These are phyloP conservation scores for Echinops telfairi DNA, from an alignment of 2,113 vertebrate species.

Conservation along the genomic window DNA sequence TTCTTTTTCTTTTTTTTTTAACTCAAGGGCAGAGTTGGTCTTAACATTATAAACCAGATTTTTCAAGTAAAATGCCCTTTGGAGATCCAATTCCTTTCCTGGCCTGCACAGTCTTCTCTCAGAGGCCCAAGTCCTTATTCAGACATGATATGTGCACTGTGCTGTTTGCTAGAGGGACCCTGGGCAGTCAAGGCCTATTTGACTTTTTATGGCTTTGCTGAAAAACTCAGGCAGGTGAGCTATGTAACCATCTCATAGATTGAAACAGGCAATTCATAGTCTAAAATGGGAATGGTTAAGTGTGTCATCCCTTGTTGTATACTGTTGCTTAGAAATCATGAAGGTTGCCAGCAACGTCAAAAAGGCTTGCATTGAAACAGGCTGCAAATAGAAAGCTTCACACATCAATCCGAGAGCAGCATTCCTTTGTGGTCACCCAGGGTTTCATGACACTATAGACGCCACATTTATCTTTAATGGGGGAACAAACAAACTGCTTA, in stretches of 20 bases:
- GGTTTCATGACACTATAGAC: conserved; percentile 29
- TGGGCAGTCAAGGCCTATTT: conserved; percentile 44
- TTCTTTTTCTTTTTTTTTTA: not conserved
- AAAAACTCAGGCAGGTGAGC: conserved; percentile 61
- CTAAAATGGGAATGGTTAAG: conserved; percentile 42
- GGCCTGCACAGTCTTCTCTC: not conserved
- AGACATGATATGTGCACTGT: conserved; percentile 63
- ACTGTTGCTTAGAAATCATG: conserved; percentile 57
- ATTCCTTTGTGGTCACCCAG: conserved; percentile 65
- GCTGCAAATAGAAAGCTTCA: conserved; percentile 59
- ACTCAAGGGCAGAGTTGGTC: conserved; percentile 13
- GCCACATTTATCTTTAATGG: conserved; percentile 37
- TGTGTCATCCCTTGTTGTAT: conserved; percentile 32
- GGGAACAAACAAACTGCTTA: conserved; percentile 63
- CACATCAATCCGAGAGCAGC: conserved; percentile 54
- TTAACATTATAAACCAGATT: not conserved
- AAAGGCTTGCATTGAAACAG: conserved; percentile 47
- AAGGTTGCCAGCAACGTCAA: not conserved
- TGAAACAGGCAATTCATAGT: conserved; percentile 50
- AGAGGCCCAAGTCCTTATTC: conserved; percentile 58
- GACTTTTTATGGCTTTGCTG: conserved; percentile 76
- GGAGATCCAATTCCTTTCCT: conserved; percentile 42
- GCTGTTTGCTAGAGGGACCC: conserved; percentile 51
- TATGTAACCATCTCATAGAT: conserved; percentile 29
- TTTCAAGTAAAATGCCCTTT: conserved; percentile 60